Base-by-base conservation (phyloP, 1,140 invertebrate species). In the Drosophila suzukii region DNA sequence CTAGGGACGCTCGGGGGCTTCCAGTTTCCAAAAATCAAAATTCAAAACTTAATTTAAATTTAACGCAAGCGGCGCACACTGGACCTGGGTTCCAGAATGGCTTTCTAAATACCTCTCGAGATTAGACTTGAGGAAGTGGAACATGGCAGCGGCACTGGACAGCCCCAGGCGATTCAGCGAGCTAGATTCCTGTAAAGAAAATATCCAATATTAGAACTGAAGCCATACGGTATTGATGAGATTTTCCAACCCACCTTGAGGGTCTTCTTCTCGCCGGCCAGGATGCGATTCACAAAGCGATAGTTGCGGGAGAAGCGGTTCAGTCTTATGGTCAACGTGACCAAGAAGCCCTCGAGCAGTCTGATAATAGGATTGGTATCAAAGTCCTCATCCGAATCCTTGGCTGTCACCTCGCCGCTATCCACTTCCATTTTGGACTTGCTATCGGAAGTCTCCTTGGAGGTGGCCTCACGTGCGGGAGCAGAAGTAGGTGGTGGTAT, bases 291-390 rank as follows among this genome's bases (percentile, higher is more conserved):
- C 0, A 99, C 97, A 90, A 98, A 98, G 80, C 98, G 94, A 93
- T 99, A 99, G 93, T 99, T 98, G 34, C 96, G 94, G 0, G 98
- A 99, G 68, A 98, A 96, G 71, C 94, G 94, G 93, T 99, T 98
- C 38, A 99, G 93, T 67, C 96, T 95, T 51, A 94, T 95, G 6
- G 97, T 99, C n/a, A 97, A 88, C n/a, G 97, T 97, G 13, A 98
- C 96, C 88, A 98, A 94, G 11, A 96, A 93, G 79, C 97, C 98
- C 66, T 80, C 96, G 11, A 92, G 70, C 46, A 92, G 54, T 12
- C 91, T 65, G 60, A 91, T 81, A 12, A 92, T 92, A 11, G 91
- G 91, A 78, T 92, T 92, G 8, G 90, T 91, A 56, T 90, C 83
- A 17, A 91, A 89, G 62, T 91, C 90, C 15, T 88, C 82, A 27